Base-by-base conservation (phyloP, 2,888 invertebrate genomes). In the Dusona sp. region DNA sequence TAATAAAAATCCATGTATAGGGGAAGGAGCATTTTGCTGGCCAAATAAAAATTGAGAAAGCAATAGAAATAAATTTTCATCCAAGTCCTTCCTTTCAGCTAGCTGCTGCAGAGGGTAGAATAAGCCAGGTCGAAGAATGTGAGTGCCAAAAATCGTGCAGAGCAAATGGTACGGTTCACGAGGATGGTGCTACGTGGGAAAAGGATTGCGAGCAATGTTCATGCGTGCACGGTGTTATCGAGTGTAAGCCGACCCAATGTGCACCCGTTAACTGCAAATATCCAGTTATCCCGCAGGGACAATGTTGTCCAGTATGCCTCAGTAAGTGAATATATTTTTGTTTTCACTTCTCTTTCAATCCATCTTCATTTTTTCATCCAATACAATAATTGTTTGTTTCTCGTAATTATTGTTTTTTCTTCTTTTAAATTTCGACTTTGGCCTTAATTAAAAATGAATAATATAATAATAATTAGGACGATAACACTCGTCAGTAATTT, bases 91-190 rank as follows among this genome's bases (percentile, higher is more conserved):
- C 91, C 92, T 94, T 95, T 90, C 95, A 98, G 98, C 96, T 98
- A 95, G 96, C 96, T 94, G 96, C 96, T 93, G 96, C 97, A 90
- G 98, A 98, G 95, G 96, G 96, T 92, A 96, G 97, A 91, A 96
- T 98, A 94, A 95, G 96, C 92, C 96, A 96, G 92, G 95, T 98
- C 92, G 98, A 98, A 95, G 97, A 97, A 94, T 98, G 98, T 94
- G 98, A 98, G 95, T 98, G 98, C 95, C 97, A 97, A 95, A 97
- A 97, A 95, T 97, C 98, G 88, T 98, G 98, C 95, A 96, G 96
- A 93, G 96, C 97, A 90, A 98, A 98, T 94, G 97, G 97, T 89
- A 97, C 97, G 81, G 96, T 97, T 86, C 97, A 97, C 93, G 96
- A 97, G 83, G 98, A 98, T 94, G 98, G 98, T 82, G 97, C 97